Percentiles rank a stretch among this genome's conserved stretches.
Evolutionary conservation across 2,113 vertebrate genomes (phyloP).

Genomic region (Cyprinodon variegatus): DNA sequence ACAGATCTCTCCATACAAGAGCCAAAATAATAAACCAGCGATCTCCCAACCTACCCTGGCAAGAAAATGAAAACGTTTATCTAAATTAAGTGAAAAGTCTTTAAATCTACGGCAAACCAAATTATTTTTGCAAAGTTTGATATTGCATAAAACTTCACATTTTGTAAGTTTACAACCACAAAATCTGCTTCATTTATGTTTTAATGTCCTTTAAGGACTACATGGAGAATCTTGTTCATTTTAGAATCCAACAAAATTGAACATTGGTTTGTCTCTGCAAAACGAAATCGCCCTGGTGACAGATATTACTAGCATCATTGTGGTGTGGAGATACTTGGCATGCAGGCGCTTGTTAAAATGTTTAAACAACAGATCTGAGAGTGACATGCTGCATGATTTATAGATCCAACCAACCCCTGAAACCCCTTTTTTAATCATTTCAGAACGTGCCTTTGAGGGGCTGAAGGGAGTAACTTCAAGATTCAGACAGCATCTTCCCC

Average conservation of each 20-base stretch:
- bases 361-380: slow-evolving; percentile 4
- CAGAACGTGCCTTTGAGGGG: slow-evolving; percentile 43
- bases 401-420: slow-evolving; percentile 13
- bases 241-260: too few species aligned
- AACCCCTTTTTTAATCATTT: slow-evolving; percentile 53
- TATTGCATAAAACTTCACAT: background rate
- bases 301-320: background rate
- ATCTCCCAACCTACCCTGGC: slow-evolving; percentile 24
- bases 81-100: background rate
- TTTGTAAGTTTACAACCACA: too few species aligned
- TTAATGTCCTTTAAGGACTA: too few species aligned
- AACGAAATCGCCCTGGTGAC: background rate
- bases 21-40: background rate
- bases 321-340: background rate
- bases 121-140: background rate
- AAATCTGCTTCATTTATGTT: too few species aligned
- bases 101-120: background rate
- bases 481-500: slow-evolving; percentile 57
- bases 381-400: slow-evolving; percentile 30
- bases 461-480: slow-evolving; percentile 36
- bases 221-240: too few species aligned
- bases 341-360: too few species aligned
- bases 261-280: background rate
- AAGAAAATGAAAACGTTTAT: background rate
- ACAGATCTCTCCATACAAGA: slow-evolving; percentile 32